These are phyloP conservation scores for Plodia interpunctella DNA, from an alignment of 1,140 invertebrate genomes.

Conservation along the genomic window DNA sequence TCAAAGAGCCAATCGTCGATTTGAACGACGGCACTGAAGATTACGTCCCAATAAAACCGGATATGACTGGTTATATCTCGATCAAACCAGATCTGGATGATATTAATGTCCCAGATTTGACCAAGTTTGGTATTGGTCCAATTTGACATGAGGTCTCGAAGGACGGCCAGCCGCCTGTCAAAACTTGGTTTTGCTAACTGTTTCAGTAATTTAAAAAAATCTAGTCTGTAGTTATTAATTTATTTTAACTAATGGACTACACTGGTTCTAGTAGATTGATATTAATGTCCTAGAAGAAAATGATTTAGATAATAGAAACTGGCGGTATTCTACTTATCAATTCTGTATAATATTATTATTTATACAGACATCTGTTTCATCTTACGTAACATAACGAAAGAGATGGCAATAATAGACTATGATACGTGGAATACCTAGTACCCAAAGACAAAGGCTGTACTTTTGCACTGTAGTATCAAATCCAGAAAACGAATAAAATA, in stretches of 20 bases:
- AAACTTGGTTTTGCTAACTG: constrained; percentile 72
- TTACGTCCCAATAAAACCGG: constrained; percentile 55
- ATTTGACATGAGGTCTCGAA: constrained; percentile 67
- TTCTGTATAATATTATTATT: no score
- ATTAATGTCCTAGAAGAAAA: not conserved
- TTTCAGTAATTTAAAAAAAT: no score
- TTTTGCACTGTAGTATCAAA: no score
- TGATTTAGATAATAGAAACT: no score
- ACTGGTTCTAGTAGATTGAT: not conserved
- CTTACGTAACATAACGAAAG: no score
- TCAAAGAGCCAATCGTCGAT: constrained; percentile 56
- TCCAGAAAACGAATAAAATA: no score
- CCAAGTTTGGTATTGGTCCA: constrained; percentile 51
- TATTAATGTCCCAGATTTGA: constrained; percentile 52
- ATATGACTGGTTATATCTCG: constrained; percentile 37
- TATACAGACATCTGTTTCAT: no score
- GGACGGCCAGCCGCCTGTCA: constrained; percentile 60
- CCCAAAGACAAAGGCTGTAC: no score
- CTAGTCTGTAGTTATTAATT: not conserved
- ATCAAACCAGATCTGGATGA: constrained; percentile 49
- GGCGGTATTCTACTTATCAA: no score
- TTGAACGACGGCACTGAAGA: constrained; percentile 52
- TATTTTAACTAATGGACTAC: not conserved
- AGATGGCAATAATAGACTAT: no score
- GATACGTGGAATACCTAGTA: no score